Base-by-base conservation (phyloP, 2,797 vertebrate genomes). In the Onychomys torridus region DNA sequence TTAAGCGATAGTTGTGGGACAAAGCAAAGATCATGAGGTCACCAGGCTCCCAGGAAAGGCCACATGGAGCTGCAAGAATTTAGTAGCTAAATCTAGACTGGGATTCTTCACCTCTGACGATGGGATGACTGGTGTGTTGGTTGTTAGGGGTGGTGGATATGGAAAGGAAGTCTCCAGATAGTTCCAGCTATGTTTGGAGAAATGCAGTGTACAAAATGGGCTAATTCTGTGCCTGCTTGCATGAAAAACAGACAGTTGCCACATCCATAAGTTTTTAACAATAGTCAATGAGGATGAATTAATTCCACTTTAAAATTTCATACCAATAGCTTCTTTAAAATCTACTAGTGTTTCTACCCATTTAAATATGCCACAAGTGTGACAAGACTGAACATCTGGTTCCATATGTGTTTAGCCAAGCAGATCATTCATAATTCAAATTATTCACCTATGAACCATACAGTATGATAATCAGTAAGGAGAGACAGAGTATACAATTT, bases 381-480 rank as follows among this genome's bases (percentile, higher is more conserved):
- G 16, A 55, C 34, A 84, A 92, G 73, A 78, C 34, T 78, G 4
- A 91, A 88, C 84, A 17, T 46, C 16, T 92, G 46, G 6, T 90
- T 87, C 55, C 16, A n/a, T 93, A 67, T n/a, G 93, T 14, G 92
- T 61, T 87, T 91, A 89, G 46, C 34, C 34, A 89, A 92, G 88
- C 11, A 83, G 43, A 79, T 86, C 34, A 69, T 69, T 37, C 61
- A 85, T 12, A 59, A 63, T 83, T 76, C 82, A 95, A 92, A 75
- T 25, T 10, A 69, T 11, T 81, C 84, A 69, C 10, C 87, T 73
- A 81, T 57, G 10, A 43, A 21, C 29, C 69, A 93, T 77, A 55
- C 46, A 55, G 11, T 93, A 52, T 77, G 12, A 19, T 52, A 84
- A 37, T 3, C 32, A 87, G 14, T 73, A 79, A 65, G 37, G 34